These are phyloP conservation scores for Ptilorrhoa leucosticta DNA, from an alignment of 2,113 vertebrate species.

Conservation along the genomic window DNA sequence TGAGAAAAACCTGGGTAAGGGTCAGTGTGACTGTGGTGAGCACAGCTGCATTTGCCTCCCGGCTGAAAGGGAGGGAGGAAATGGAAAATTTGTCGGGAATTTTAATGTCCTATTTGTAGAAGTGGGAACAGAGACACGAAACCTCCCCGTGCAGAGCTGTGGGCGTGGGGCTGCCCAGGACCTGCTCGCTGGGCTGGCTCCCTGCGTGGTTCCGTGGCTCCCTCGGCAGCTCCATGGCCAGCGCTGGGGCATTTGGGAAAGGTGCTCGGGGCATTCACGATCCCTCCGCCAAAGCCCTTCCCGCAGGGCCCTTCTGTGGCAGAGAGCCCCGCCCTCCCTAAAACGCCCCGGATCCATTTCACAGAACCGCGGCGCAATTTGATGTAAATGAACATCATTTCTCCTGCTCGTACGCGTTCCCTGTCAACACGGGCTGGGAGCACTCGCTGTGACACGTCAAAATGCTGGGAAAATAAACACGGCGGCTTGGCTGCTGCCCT, in stretches of 20 bases:
- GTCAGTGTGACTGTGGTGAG: too few relatives aligned
- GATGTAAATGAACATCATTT: not conserved
- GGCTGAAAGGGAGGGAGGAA: accelerated
- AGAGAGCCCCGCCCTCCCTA: not conserved
- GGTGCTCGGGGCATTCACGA: accelerated
- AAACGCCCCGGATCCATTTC: not conserved
- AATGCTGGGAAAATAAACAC: not conserved
- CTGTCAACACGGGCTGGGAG: not conserved
- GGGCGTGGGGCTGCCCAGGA: not conserved
- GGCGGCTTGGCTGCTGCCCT: not conserved
- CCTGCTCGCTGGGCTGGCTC: not conserved
- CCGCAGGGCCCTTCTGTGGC: accelerated
- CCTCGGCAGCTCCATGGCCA: not conserved
- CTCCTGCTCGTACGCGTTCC: not conserved
- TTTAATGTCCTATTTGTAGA: not conserved
- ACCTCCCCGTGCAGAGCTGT: accelerated
- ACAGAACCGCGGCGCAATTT: not conserved
- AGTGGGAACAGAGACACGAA: not conserved
- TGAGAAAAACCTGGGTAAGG: not conserved
- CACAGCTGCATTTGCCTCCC: accelerated
- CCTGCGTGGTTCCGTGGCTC: too few relatives aligned
- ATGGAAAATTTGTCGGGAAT: not conserved
- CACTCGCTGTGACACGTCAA: not conserved
- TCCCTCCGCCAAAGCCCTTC: not conserved
- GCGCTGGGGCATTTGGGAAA: accelerated